Evolutionary conservation across 2,797 vertebrate genomes (phyloP), one percentile per base, ranked within the genome.

Genomic region (Oophaga sylvatica): DNA sequence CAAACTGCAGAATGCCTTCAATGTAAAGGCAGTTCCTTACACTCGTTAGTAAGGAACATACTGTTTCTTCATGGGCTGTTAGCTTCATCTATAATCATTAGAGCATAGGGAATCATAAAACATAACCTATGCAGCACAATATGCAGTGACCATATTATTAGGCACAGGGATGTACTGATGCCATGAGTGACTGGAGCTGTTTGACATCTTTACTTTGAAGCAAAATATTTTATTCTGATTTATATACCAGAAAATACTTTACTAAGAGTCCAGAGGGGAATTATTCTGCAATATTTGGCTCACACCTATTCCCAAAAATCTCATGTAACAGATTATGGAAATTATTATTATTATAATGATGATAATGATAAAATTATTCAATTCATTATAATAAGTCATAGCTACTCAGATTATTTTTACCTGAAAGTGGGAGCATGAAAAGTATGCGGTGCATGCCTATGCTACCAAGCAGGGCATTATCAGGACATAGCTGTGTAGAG

Each of bases 1-100:
- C 41, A 19, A 20, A 45, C 35, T 73, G 3, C 48, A 53, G 48
- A 9, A 63, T n/a, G 71, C 48, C 71, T 75, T 75, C 41, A 75
- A n/a, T 75, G 41, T 48, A 53, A 75, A 75, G 71, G 48, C 71
- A n/a, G 71, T 9, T 75, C 41, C 71, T 73, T 73, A 19, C 7
- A 73, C 35, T 75, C 71, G 48, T 75, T 75, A 75, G 19, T 53
- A 48, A 75, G 45, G 45, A 75, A 75, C 71, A 75, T 75, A 53
- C 22, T 75, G 71, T 48, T 53, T 75, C 71, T 75, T 75, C 71
- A 75, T 75, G 71, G 71, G 41, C 71, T 75, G 71, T 75, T 75
- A 75, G 41, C 41, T 75, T 48, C 71, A 53, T 75, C 41, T 75
- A 53, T 75, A 20, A 48, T 45, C 20, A 75, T 75, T 45, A 48